Conservation (phyloP, 2,113 vertebrate species). For the Rhinoptilus africanus region DNA sequence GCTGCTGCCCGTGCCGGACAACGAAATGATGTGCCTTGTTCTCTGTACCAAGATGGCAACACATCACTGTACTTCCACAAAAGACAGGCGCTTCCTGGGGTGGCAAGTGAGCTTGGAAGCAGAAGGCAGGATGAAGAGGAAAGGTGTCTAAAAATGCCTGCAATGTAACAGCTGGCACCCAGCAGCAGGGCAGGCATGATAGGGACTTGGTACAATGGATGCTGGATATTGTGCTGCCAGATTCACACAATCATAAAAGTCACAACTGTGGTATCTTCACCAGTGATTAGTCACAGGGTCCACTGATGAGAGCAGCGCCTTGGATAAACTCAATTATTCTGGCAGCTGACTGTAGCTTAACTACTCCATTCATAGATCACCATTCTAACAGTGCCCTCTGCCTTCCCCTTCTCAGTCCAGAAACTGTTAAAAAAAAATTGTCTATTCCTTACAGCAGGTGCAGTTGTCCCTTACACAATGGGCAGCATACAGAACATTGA, state of each 20-base stretch:
- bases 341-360: neutral
- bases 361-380: neutral
- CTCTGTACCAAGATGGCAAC: accelerated
- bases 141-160: neutral
- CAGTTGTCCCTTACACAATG: neutral
- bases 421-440: neutral
- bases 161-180: neutral
- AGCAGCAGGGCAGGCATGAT: neutral
- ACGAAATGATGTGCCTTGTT: neutral
- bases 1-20: neutral
- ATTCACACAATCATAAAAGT: neutral
- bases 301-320: neutral
- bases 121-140: neutral
- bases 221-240: neutral
- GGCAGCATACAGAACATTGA: neutral
- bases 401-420: neutral
- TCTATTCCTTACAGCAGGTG: neutral
- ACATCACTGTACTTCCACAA: neutral
- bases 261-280: neutral
- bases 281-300: neutral
- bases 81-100: neutral
- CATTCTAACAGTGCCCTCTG: neutral
- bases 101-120: neutral
- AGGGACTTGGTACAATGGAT: neutral
- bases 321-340: neutral